Conservation (phyloP, 1,140 invertebrate species). For the Bathynomus jamesi region DNA sequence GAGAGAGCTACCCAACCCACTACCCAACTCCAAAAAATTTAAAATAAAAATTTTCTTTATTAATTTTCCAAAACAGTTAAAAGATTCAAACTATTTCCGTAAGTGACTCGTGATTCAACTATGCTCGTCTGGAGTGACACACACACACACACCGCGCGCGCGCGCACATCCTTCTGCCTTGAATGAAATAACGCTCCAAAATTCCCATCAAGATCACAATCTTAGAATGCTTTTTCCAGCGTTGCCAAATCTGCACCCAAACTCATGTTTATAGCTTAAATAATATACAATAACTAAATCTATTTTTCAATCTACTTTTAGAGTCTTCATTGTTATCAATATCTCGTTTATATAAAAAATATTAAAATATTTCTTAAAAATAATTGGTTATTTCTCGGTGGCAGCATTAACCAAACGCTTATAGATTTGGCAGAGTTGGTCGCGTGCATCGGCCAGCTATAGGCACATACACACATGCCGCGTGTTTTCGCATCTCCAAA, state of each 20-base stretch:
- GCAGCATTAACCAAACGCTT: no score
- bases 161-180: not conserved
- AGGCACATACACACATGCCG: not conserved
- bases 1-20: no score
- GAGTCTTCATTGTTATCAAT: no score
- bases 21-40: no score
- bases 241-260: not conserved
- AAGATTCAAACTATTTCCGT: not conserved
- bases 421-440: not conserved
- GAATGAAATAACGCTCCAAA: not conserved
- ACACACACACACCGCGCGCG: not conserved
- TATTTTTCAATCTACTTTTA: no score
- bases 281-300: no score
- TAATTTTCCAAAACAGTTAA: no score
- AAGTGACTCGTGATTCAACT: not conserved
- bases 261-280: no score
- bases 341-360: no score
- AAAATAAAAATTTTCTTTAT: no score
- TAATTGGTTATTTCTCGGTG: no score
- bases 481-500: not conserved
- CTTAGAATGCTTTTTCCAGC: not conserved
- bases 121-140: not conserved
- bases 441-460: not conserved
- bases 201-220: not conserved
- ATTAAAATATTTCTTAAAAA: no score